Base-by-base conservation (phyloP, 2,888 invertebrate genomes). In the Pherbina coryleti region DNA sequence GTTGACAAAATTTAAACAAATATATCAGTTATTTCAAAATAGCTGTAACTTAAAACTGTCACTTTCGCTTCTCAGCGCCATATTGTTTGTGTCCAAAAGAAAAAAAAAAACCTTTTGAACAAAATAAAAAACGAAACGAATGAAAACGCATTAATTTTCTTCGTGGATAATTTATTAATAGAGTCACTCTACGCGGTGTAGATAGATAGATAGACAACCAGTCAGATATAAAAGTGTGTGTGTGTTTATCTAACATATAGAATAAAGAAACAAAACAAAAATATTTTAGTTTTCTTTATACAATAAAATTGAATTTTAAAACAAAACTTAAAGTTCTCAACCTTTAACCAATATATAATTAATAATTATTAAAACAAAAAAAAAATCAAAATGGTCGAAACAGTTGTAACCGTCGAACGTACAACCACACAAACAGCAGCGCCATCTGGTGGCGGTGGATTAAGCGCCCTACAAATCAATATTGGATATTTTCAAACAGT, bases 381-480 rank as follows among this genome's bases (percentile, higher is more conserved):
- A 71, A 76, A 31, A 69, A 64, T 71, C 79, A 95, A 94, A 94
- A 95, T 95, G 93, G 94, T 95, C 89, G 95, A 95, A 92, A 95
- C 95, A 86, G 95, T 95, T 87, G 94, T 95, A 86, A 95, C 93
- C 85, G 93, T 95, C 89, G 94, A 94, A 88, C 93, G 93, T 88
- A 93, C 91, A 91, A 83, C 87, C 75, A 82, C 89, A 85, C 83
- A 89, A 84, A 84, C 88, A 81, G 79, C 89, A 82, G 81, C 87
- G 75, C 89, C 90, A 80, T 84, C 84, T 77, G 87, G 88, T 25
- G 83, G 89, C 69, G 89, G 89, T 75, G 85, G 85, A 66, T 87
- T 95, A 82, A 91, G 93, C 82, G 94, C 94, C 93, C 92, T 96
- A 85, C 93, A 93, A 90, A 90, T 95, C 86, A 95, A 97, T 91